Evolutionary conservation across 2,888 invertebrate species (phyloP).

Genomic region (Onthophagus sagittarius): DNA sequence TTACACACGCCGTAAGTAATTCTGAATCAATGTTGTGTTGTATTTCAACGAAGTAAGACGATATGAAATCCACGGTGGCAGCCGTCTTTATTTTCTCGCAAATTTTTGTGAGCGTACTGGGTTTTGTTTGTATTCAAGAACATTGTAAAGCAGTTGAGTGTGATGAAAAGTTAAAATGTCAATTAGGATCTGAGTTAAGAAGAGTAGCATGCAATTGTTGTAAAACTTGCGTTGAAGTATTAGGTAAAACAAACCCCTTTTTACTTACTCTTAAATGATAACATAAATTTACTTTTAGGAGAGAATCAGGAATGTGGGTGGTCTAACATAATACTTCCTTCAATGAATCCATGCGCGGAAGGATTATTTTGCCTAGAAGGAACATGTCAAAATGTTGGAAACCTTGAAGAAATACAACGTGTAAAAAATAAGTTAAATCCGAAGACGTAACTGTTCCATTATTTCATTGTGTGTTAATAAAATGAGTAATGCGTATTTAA

Average conservation of each 20-base stretch:
- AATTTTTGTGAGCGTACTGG: not conserved
- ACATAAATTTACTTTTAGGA: not conserved
- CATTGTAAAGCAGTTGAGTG: not conserved
- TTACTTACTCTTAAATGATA: not conserved
- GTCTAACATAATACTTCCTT: not conserved
- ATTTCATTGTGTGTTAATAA: too few relatives aligned
- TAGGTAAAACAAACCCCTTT: not conserved
- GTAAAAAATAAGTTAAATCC: not conserved
- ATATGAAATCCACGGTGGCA: not conserved
- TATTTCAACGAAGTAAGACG: not conserved
- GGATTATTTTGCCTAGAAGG: not conserved
- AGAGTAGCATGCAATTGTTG: not conserved
- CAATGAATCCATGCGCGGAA: not conserved
- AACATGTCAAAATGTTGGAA: not conserved
- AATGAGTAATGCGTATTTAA: too few relatives aligned
- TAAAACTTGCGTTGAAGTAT: not conserved
- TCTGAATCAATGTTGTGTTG: not conserved
- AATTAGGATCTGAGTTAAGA: not conserved
- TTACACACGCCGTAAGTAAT: not conserved
- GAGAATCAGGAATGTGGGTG: not conserved
- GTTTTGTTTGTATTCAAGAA: not conserved
- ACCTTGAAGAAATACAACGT: not conserved
- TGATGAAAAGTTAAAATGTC: not conserved
- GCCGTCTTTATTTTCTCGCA: not conserved
- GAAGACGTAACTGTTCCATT: too few relatives aligned